Evolutionary conservation across 1,140 invertebrate species (phyloP), one percentile per base, ranked within the genome.

Genomic region (Drosophila navojoa): DNA sequence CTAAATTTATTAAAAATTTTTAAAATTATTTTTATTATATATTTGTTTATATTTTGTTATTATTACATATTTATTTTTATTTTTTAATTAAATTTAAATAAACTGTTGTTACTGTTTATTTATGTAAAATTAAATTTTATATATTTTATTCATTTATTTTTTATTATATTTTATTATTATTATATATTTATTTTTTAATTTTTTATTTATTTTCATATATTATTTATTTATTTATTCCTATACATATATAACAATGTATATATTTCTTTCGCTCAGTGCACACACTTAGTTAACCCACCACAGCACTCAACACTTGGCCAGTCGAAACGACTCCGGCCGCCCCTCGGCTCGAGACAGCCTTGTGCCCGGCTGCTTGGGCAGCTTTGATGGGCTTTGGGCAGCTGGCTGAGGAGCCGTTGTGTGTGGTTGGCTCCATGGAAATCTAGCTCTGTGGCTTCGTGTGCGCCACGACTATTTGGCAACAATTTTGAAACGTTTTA

Each of bases 401-500:
- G 13, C 47, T 38, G 4, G 22, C 47, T 47, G 79, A 61, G 74
- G 9, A 10, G 55, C 61, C 63, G 68, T 84, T 79, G 76, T 67
- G 81, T 64, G 53, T 57, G 61, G 58, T 35, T 29, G 54, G 38
- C 69, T 71, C 74, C 62, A 77, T 86, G 81, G 75, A 80, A 85
- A 80, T 85, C 81, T 81, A 53, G 78, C 71, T 4, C 57, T 38
- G 6, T 38, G 63, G 70, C 27, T 87, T 70, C 11, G 10, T 11
- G 35, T 38, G 35, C 35, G 35, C 35, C 72, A 55, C 70, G 81
- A 78, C 79, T 78, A 79, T 86, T 86, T 82, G 81, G 70, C 71
- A 71, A 76, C 82, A 86, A 87, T 87, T 86, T 87, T 68, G 82
- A 82, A 86, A 79, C 82, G 82, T 86, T 87, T 86, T 87, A 82